These are phyloP conservation scores for Xenopus petersii DNA, from an alignment of 2,797 vertebrate genomes.

Conservation along the genomic window DNA sequence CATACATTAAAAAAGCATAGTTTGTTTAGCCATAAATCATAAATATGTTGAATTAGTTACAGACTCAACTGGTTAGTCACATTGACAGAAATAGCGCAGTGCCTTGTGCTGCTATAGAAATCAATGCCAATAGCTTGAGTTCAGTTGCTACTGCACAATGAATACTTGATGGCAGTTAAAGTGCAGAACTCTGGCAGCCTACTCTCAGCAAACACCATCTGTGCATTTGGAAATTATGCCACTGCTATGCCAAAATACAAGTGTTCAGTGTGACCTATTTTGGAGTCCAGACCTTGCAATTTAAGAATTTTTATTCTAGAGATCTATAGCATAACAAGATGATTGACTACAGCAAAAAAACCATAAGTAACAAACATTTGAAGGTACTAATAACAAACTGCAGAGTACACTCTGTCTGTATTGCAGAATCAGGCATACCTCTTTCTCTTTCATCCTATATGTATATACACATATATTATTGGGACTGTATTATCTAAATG, in stretches of 20 bases:
- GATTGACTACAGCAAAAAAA: no score
- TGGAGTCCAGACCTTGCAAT: background rate
- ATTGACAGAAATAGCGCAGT: background rate
- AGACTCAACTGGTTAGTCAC: background rate
- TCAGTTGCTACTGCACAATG: constrained; percentile 4
- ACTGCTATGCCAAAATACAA: background rate
- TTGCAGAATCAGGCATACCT: no score
- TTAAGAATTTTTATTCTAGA: no score
- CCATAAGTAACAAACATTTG: no score
- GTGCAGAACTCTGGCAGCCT: constrained; percentile 21
- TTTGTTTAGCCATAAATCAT: background rate
- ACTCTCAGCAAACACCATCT: constrained; percentile 39
- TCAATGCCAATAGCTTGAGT: constrained; percentile 14
- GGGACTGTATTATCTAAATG: no score
- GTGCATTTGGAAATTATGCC: constrained; percentile 15
- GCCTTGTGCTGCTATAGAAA: background rate
- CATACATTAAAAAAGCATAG: no score
- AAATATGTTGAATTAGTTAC: background rate
- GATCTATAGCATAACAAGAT: no score
- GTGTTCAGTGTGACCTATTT: constrained; percentile 25
- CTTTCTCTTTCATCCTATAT: no score
- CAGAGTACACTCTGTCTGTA: no score
- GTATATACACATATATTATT: no score
- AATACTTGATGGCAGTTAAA: constrained; percentile 20
- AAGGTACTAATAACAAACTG: no score